phyloP scores from a whole-genome alignment of 2,113 vertebrate species.

The Zapornia atra region DNA sequence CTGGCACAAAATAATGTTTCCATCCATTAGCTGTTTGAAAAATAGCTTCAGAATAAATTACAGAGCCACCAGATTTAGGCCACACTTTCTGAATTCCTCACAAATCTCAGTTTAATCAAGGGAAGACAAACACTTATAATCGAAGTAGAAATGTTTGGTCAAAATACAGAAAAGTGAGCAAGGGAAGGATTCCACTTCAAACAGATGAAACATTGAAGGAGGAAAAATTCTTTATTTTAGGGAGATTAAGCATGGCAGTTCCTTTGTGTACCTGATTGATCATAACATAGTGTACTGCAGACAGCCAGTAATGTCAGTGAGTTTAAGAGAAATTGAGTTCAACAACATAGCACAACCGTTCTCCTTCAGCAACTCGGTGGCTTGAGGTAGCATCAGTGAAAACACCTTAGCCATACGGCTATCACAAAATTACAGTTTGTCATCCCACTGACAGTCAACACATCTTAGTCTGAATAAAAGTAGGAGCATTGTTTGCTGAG shows the following conservation, averaged over 20 bases:
- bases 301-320: neutral
- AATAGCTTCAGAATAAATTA: neutral
- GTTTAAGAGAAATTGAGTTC: neutral
- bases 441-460: neutral
- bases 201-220: neutral
- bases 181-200: neutral
- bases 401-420: neutral
- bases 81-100: neutral
- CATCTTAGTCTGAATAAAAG: neutral
- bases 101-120: neutral
- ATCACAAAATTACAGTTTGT: neutral
- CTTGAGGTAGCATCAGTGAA: neutral
- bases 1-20: neutral
- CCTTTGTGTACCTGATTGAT: neutral
- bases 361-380: neutral
- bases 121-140: neutral
- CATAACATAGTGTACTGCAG: neutral
- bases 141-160: neutral
- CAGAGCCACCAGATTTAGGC: neutral
- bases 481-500: neutral
- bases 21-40: neutral
- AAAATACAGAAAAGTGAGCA: neutral
- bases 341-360: neutral
- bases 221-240: neutral
- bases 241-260: neutral